phyloP scores from a whole-genome alignment of 1,140 invertebrate genomes.

The Cyrtorhinus lividipennis region DNA sequence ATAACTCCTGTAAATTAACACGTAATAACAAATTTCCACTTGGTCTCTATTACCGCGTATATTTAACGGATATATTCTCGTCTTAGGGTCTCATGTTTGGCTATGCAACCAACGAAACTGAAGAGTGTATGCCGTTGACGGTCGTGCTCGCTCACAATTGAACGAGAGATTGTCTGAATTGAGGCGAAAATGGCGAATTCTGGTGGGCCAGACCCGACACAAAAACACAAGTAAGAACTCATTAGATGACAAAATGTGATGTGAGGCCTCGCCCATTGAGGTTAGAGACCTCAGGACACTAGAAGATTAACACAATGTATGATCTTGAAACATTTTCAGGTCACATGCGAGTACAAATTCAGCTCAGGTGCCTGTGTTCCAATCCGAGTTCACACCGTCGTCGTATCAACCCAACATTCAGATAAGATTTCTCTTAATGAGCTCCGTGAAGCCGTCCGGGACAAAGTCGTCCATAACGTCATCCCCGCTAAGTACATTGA shows the following conservation, averaged over 20 bases:
- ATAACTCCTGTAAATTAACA: too few relatives aligned
- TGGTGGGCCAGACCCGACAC: conserved; percentile 97
- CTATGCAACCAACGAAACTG: conserved; percentile 92
- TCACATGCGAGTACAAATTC: conserved; percentile 74
- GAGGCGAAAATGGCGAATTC: conserved; percentile 70
- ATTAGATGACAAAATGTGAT: too few relatives aligned
- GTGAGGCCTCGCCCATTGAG: too few relatives aligned
- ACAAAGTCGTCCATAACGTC: conserved; percentile 84
- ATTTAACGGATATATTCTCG: too few relatives aligned
- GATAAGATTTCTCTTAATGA: conserved; percentile 79
- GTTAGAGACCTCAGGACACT: too few relatives aligned
- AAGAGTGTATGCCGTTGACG: conserved; percentile 96
- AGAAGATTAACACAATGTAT: too few relatives aligned
- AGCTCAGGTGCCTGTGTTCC: conserved; percentile 80
- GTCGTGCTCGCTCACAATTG: conserved; percentile 87
- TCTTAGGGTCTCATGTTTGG: conserved; percentile 90
- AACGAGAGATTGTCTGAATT: conserved; percentile 87
- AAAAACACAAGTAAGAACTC: conserved; percentile 83
- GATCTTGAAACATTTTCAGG: too few relatives aligned
- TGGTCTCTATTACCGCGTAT: too few relatives aligned
- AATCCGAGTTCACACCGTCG: conserved; percentile 87
- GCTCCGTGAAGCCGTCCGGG: conserved; percentile 70
- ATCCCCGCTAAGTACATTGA: conserved; percentile 90
- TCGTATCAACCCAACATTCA: conserved; percentile 92
- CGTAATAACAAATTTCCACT: too few relatives aligned